These are phyloP conservation scores for Monoplex corrugatus DNA, from an alignment of 2,888 invertebrate species.

Conservation along the genomic window DNA sequence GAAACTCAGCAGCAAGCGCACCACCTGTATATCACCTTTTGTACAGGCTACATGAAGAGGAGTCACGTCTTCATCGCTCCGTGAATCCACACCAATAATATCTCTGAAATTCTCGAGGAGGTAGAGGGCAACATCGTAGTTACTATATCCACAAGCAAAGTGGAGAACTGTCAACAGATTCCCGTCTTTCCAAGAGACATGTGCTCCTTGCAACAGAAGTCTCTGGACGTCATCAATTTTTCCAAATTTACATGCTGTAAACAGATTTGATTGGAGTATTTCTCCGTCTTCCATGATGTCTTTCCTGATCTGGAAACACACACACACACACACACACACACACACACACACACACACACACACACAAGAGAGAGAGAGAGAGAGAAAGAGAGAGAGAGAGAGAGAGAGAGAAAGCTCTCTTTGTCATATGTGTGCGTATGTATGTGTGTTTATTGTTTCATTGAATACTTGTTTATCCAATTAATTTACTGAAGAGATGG, in stretches of 20 bases:
- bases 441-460: no score
- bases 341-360: no score
- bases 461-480: no score
- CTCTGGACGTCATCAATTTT: not conserved
- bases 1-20: not conserved
- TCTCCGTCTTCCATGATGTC: not conserved
- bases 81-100: not conserved
- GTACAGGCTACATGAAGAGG: not conserved
- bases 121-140: not conserved
- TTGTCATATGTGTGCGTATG: not conserved
- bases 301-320: not conserved
- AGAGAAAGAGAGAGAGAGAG: no score
- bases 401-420: not conserved
- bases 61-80: not conserved
- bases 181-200: not conserved
- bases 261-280: not conserved
- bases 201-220: not conserved
- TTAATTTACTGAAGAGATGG: no score
- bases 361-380: no score
- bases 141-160: not conserved
- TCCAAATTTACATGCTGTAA: not conserved
- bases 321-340: no score
- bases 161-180: not conserved
- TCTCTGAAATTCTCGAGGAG: not conserved
- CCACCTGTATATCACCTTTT: not conserved